Evolutionary conservation across 1,140 invertebrate species (phyloP).

Genomic region (Zaprionus taronus): DNA sequence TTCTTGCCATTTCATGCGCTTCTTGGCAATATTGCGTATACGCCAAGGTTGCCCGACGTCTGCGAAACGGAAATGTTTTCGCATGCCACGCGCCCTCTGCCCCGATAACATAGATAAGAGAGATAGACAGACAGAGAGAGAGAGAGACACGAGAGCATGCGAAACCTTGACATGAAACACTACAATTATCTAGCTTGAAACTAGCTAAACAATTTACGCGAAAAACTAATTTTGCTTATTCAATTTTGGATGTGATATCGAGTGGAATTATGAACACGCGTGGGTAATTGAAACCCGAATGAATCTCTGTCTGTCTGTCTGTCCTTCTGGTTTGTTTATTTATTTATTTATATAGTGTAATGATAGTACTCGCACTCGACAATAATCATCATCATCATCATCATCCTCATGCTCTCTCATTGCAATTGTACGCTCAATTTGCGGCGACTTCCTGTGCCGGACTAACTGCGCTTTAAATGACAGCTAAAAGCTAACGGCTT

Average conservation of each 20-base stretch:
- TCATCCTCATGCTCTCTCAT: slow-evolving; percentile 11
- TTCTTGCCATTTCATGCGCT: slow-evolving; percentile 7
- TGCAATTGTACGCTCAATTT: slow-evolving; percentile 69
- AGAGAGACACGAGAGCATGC: not conserved
- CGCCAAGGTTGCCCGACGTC: slow-evolving; percentile 2
- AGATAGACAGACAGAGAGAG: not conserved
- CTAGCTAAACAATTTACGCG: slow-evolving; percentile 8
- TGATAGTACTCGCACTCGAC: slow-evolving; percentile 24
- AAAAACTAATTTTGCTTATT: slow-evolving; percentile 1
- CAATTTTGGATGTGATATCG: not conserved
- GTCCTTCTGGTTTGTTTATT: slow-evolving; percentile 14
- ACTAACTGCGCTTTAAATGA: slow-evolving; percentile 54
- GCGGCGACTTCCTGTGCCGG: slow-evolving; percentile 20
- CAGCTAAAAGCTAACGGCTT: slow-evolving; percentile 63
- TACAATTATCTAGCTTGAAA: slow-evolving; percentile 22
- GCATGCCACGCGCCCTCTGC: slow-evolving; percentile 2
- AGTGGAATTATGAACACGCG: slow-evolving; percentile 69
- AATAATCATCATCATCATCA: slow-evolving; percentile 57
- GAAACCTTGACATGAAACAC: slow-evolving; percentile 7
- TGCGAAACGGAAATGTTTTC: slow-evolving; percentile 44
- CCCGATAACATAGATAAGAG: slow-evolving; percentile 5
- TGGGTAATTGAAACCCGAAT: slow-evolving; percentile 66
- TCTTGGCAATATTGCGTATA: slow-evolving; percentile 32
- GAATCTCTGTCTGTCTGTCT: slow-evolving; percentile 18
- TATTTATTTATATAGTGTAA: slow-evolving; percentile 1